These are phyloP conservation scores for Erebia aethiops DNA, from an alignment of 2,888 invertebrate species.

Conservation along the genomic window DNA sequence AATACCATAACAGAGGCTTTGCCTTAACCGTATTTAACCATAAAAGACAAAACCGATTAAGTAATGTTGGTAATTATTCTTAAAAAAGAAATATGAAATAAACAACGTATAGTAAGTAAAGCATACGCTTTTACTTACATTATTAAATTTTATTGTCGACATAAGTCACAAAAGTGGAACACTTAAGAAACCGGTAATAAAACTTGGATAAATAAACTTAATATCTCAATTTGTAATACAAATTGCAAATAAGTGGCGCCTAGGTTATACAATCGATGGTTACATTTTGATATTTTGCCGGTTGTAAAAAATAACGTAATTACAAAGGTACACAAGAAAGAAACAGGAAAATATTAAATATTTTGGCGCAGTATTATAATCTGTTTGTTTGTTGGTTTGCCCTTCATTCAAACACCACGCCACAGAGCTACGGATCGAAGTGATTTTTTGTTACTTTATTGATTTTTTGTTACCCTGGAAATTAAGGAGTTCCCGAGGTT, in stretches of 20 bases:
- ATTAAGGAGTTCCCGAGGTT: too few relatives aligned
- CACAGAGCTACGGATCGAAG: too few relatives aligned
- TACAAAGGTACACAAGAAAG: too few relatives aligned
- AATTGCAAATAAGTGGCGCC: background rate
- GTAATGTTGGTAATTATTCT: background rate
- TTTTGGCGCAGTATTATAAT: too few relatives aligned
- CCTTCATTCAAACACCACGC: too few relatives aligned
- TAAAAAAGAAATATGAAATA: background rate
- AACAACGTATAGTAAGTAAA: background rate
- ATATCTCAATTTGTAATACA: conserved; percentile 12
- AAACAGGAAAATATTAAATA: too few relatives aligned
- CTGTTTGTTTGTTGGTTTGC: too few relatives aligned
- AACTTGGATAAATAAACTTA: conserved; percentile 3
- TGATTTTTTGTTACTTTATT: too few relatives aligned
- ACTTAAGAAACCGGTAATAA: conserved; percentile 15
- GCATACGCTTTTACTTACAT: conserved; percentile 2
- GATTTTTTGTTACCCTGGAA: too few relatives aligned
- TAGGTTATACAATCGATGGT: background rate
- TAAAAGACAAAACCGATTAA: conserved; percentile 4
- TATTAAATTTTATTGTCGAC: conserved; percentile 10
- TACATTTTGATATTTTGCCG: background rate
- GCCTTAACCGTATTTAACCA: background rate
- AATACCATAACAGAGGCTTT: background rate
- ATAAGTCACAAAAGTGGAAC: conserved; percentile 18
- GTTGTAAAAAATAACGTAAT: too few relatives aligned